Percentiles rank a stretch among this genome's conserved stretches.
These are phyloP conservation scores for Macrophya alboannulata DNA, from an alignment of 2,888 invertebrate genomes.

Conservation along the genomic window DNA sequence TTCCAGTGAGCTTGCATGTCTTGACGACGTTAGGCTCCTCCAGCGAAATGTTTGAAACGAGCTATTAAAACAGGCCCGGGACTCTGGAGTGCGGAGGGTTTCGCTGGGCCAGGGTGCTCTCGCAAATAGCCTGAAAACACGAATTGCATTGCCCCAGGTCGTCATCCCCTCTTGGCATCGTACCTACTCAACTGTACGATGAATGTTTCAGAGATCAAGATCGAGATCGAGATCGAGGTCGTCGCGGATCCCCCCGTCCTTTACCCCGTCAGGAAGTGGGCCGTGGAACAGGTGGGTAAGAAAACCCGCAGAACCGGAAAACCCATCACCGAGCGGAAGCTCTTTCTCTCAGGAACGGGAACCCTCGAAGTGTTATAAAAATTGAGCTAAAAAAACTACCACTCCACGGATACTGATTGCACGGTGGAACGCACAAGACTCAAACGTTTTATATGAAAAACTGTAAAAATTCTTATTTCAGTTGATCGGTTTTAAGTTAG, in stretches of 20 bases:
- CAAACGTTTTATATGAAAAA: neutral
- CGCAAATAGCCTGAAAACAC: slow-evolving; percentile 50
- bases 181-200: slow-evolving; percentile 18
- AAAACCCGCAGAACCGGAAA: slow-evolving; percentile 36
- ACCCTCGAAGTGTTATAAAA: slow-evolving; percentile 17
- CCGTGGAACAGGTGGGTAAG: slow-evolving; percentile 39
- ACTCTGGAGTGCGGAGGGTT: neutral
- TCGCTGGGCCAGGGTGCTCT: slow-evolving; percentile 25
- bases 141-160: slow-evolving; percentile 52
- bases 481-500: too few relatives aligned
- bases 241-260: neutral
- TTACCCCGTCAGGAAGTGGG: neutral
- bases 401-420: neutral
- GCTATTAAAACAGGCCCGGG: slow-evolving; percentile 47
- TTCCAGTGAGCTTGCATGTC: slow-evolving; percentile 45
- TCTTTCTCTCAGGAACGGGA: slow-evolving; percentile 25
- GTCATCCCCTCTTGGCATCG: neutral
- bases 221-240: slow-evolving; percentile 30
- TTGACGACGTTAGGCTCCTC: slow-evolving; percentile 32
- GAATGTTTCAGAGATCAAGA: slow-evolving; percentile 39
- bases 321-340: slow-evolving; percentile 14
- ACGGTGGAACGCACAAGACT: slow-evolving; percentile 7
- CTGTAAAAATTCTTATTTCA: too few relatives aligned
- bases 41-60: slow-evolving; percentile 50
- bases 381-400: slow-evolving; percentile 7